Evolutionary conservation across 2,888 invertebrate genomes (phyloP).

Genomic region (Neoascia interrupta): DNA sequence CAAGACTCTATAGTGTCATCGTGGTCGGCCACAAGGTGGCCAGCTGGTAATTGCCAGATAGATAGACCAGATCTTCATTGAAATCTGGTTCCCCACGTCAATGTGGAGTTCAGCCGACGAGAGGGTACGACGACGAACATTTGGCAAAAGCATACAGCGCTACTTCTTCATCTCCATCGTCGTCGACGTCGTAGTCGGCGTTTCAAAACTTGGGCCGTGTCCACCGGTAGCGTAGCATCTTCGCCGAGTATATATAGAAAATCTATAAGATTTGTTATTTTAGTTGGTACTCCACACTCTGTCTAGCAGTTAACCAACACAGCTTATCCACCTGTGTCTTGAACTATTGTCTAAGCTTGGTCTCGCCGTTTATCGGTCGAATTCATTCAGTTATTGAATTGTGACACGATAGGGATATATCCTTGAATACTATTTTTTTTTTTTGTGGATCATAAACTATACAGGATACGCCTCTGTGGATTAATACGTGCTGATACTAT

Average conservation of each 20-base stretch:
- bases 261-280: slow-evolving; percentile 78
- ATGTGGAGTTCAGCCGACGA: slow-evolving; percentile 46
- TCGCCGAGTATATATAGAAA: slow-evolving; percentile 79
- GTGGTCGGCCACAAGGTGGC: slow-evolving; percentile 54
- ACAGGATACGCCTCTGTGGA: slow-evolving; percentile 66
- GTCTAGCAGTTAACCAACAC: slow-evolving; percentile 78
- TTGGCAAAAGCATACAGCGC: slow-evolving; percentile 51
- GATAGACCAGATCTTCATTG: slow-evolving; percentile 71
- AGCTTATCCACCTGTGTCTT: slow-evolving; percentile 57
- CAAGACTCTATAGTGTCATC: slow-evolving; percentile 32
- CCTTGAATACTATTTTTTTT: slow-evolving; percentile 14
- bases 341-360: slow-evolving; percentile 44
- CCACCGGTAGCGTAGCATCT: slow-evolving; percentile 67
- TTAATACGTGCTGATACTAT: slow-evolving; percentile 43
- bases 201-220: slow-evolving; percentile 58
- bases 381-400: slow-evolving; percentile 78
- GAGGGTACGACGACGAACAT: slow-evolving; percentile 43
- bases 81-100: slow-evolving; percentile 71
- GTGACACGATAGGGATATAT: slow-evolving; percentile 75
- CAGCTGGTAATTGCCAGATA: slow-evolving; percentile 71
- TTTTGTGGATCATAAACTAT: slow-evolving; percentile 34
- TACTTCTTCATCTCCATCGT: slow-evolving; percentile 63
- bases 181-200: slow-evolving; percentile 28
- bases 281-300: slow-evolving; percentile 80
- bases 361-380: slow-evolving; percentile 75